Base-by-base conservation (phyloP, 2,113 vertebrate species). In the Odontesthes bonariensis region DNA sequence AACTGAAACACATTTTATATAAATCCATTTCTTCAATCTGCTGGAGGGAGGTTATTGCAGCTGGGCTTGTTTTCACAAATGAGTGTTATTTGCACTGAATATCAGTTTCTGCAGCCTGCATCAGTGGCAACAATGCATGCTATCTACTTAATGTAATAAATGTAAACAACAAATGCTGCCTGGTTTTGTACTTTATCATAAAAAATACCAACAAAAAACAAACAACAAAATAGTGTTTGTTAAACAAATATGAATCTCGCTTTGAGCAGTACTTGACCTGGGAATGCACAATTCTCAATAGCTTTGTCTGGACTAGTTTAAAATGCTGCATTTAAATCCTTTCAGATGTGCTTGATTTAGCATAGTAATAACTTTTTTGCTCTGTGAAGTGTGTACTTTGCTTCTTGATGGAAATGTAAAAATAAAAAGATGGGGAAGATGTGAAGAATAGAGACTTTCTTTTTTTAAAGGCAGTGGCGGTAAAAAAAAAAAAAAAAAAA, bases 11-110 rank as follows among this genome's bases (percentile, higher is more conserved):
- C 4, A 19, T 2, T 47, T 14, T 17, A 11, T 19, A 17, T 17
- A 47, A 16, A 11, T 75, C 31, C 5, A 55, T 62, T 61, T 67
- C 55, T 61, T 52, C 44, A 58, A 5, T 71, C 38, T 57, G 57
- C 13, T 23, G 42, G 52, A 44, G 35, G 13, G 19, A 56, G n/a
- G 52, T 35, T 63, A 32, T 40, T 10, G 40, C 31, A 40, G 44
- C 22, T 27, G 2, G 35, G 40, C 33, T 55, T 62, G 20, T 55
- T 77, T 55, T 47, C 16, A n/a, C 17, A 58, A 44, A 23, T 20
- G 40, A 57, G 17, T 55, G 23, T 32, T 14, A 9, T 53, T 53
- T 54, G 42, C 35, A 53, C 14, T 44, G 22, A n/a, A 2, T 35
- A 58, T 32, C 27, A 56, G 8, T 62, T 27, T 55, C 40, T 35